A percentile compares a stretch with the other conserved stretches of the same genome.
phyloP scores from a whole-genome alignment of 2,888 invertebrate genomes.

The Dasysyrphus tricinctus region DNA sequence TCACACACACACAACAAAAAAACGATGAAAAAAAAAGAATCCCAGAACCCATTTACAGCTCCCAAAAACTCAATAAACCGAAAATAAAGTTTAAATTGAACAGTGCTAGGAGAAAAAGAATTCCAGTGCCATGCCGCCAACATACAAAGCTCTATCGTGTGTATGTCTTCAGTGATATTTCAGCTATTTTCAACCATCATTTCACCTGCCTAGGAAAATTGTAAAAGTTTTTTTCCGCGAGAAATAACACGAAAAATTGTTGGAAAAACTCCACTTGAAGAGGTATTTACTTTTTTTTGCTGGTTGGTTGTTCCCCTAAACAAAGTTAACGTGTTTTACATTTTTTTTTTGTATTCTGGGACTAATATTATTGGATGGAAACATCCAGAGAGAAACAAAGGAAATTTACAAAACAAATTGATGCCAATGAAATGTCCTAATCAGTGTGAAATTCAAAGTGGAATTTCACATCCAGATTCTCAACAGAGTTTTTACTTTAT shows the following conservation, averaged over 20 bases:
- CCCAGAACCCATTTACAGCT: conserved; percentile 70
- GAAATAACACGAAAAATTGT: conserved; percentile 74
- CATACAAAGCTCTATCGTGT: conserved; percentile 9
- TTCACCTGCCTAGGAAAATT: conserved; percentile 75
- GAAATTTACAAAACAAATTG: conserved; percentile 74
- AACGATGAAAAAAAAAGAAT: conserved; percentile 18
- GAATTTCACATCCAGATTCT: conserved; percentile 32
- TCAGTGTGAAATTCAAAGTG: conserved; percentile 59
- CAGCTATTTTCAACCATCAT: conserved; percentile 75
- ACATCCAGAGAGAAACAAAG: conserved; percentile 41
- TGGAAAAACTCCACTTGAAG: conserved; percentile 60
- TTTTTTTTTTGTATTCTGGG: conserved; percentile 9
- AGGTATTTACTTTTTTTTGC: conserved; percentile 17
- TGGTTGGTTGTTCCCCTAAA: conserved; percentile 15
- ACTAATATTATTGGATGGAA: conserved; percentile 18
- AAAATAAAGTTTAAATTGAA: conserved; percentile 76
- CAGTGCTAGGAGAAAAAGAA: conserved; percentile 57
- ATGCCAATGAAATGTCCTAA: conserved; percentile 75
- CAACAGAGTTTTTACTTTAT: not conserved
- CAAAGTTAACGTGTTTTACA: conserved; percentile 58
- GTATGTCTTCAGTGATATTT: conserved; percentile 50
- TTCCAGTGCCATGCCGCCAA: conserved; percentile 20
- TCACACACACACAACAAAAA: conserved; percentile 30
- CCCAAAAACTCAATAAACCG: conserved; percentile 74
- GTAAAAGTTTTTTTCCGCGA: conserved; percentile 75